A percentile compares a stretch with the other conserved stretches of the same genome.
phyloP scores from a whole-genome alignment of 2,113 vertebrate genomes.

The Geococcyx californianus region DNA sequence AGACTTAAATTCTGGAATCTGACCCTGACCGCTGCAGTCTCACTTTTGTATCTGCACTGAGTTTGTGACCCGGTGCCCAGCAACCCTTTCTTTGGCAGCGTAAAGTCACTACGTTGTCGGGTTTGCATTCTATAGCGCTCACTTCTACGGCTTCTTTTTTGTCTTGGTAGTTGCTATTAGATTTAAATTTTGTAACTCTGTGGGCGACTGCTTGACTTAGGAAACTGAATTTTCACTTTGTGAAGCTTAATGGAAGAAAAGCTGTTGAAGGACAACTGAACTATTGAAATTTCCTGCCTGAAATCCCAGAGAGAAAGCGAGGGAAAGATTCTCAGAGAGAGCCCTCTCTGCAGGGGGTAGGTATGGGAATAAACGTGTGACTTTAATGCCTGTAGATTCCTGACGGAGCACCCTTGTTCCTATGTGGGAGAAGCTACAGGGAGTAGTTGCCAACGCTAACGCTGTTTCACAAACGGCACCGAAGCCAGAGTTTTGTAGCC shows the following conservation, averaged over 20 bases:
- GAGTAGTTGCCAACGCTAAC: neutral
- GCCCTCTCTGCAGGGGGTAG: neutral
- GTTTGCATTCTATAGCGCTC: neutral
- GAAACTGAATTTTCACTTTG: neutral
- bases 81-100: neutral
- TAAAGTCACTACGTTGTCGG: neutral
- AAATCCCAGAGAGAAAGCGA: neutral
- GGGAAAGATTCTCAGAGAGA: neutral
- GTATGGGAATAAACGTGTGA: neutral
- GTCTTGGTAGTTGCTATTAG: neutral
- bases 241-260: neutral
- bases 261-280: neutral
- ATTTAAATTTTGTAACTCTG: neutral
- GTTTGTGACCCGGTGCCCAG: neutral
- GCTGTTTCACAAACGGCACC: neutral
- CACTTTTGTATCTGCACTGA: neutral
- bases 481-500: neutral
- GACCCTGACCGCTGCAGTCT: neutral
- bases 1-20: neutral
- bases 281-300: neutral
- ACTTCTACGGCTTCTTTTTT: neutral
- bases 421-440: neutral
- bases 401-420: neutral
- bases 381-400: neutral
- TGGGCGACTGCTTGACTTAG: neutral